These are phyloP conservation scores for Sardina pilchardus DNA, from an alignment of 2,113 vertebrate genomes.

Conservation along the genomic window DNA sequence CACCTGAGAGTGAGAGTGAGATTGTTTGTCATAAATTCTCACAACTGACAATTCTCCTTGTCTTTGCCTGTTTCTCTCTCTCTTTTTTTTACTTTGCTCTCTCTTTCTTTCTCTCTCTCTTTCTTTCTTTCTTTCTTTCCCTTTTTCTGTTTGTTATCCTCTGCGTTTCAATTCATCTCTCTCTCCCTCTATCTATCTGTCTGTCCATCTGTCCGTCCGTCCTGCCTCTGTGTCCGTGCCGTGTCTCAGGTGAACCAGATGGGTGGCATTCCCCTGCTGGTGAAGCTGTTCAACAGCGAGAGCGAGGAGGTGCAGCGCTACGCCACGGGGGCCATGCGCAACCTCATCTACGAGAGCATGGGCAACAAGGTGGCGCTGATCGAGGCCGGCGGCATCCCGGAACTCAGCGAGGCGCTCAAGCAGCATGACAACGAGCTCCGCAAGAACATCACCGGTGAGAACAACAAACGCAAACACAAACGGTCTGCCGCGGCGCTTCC, in stretches of 20 bases:
- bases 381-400: conserved; percentile 82
- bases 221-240: not conserved
- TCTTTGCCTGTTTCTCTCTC: not conserved
- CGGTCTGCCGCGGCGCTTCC: not conserved
- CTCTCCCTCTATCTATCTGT: not conserved
- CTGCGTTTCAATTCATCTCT: not conserved
- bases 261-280: conserved; percentile 81
- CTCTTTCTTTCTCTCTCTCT: not conserved
- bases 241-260: conserved; percentile 79
- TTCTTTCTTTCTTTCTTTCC: not conserved
- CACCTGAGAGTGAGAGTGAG: not conserved
- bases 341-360: conserved; percentile 89
- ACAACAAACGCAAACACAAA: not conserved
- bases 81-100: not conserved
- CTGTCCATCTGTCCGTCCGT: not conserved
- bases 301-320: conserved; percentile 88
- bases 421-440: conserved; percentile 85
- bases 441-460: conserved; percentile 80
- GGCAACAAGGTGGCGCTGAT: conserved; percentile 89
- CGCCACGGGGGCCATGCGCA: conserved; percentile 87
- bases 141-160: not conserved
- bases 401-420: conserved; percentile 76
- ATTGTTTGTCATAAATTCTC: not conserved
- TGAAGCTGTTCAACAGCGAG: conserved; percentile 86
- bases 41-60: not conserved